Base-by-base conservation (phyloP, 2,888 invertebrate species). In the Apamea monoglypha region DNA sequence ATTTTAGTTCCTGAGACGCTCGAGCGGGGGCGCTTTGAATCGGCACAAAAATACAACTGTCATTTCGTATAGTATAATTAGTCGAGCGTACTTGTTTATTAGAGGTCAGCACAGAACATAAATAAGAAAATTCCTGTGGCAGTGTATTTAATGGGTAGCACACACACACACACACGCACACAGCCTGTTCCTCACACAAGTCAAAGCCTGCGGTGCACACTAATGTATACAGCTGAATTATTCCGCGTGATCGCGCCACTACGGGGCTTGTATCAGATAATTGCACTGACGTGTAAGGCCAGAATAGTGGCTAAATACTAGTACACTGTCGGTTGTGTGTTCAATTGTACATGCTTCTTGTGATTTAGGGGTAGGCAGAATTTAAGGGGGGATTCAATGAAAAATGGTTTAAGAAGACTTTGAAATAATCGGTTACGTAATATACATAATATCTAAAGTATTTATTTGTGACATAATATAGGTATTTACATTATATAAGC, bases 271-370 rank as follows among this genome's bases (percentile, higher is more conserved):
- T 88, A 83, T 77, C 81, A 78, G 89, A 88, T 88, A 89, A 88
- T 88, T 88, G 88, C 89, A 83, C 79, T 81, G 89, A 85, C 88
- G 81, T 89, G 82, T 88, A 87, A 80, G 18, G 74, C 75, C 44
- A 36, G 78, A 53, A 61, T 64, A 56, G 29, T 63, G 36, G 50
- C 59, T 76, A 68, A 79, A 69, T 75, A 56, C 74, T 70, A 56
- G 59, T 78, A 74, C 56, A 63, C 71, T 82, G 56, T 50, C 47
- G 1, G 56, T 64, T 21, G 40, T 72, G 21, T 56, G 64, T 61
- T 64, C 59, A 32, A 25, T 18, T 63, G 12, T 59, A 67, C 36
- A 47, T 36, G 61, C 56, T 59, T 81, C 74, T 66, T 66, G 69
- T 61, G 40, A 81, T 72, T 84, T 63, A 69, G 18, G 10, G 29